Conservation (phyloP, 2,888 invertebrate genomes). For the Imbricaverruca yamaguchii region DNA sequence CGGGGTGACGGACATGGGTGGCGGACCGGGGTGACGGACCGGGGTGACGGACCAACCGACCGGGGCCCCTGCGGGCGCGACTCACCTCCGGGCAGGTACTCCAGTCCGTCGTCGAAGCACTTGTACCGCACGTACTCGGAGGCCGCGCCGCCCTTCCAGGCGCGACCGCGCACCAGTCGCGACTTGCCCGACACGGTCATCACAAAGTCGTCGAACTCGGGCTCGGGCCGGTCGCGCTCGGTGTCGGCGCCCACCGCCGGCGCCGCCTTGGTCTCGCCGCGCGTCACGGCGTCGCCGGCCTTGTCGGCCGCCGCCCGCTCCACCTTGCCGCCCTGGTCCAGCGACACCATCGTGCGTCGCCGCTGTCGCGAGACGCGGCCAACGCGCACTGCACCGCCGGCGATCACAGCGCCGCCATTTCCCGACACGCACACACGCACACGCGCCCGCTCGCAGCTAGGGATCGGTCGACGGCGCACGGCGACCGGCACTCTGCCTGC, state of each 20-base stretch:
- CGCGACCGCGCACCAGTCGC: conserved; percentile 35
- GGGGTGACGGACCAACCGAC: too few species aligned
- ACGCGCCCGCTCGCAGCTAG: neutral
- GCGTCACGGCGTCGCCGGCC: neutral
- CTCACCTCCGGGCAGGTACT: conserved; percentile 42
- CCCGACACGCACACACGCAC: neutral
- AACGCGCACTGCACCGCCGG: neutral
- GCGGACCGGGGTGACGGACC: too few species aligned
- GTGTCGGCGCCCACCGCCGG: neutral
- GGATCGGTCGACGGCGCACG: too few species aligned
- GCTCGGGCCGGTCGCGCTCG: neutral
- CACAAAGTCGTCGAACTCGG: conserved; percentile 34
- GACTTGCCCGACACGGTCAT: conserved; percentile 36
- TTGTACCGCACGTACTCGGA: conserved; percentile 37
- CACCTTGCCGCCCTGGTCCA: conserved; percentile 12
- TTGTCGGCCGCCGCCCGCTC: neutral
- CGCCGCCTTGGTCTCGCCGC: neutral
- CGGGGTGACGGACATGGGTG: too few species aligned
- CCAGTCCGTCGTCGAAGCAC: conserved; percentile 37
- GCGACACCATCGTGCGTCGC: neutral
- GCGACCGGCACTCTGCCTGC: neutral
- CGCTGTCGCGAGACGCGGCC: neutral
- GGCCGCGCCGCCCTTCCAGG: conserved; percentile 34
- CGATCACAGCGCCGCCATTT: neutral
- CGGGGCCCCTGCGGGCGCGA: neutral